phyloP scores from a whole-genome alignment of 2,888 invertebrate species.

The Eumerus sabulonum region DNA sequence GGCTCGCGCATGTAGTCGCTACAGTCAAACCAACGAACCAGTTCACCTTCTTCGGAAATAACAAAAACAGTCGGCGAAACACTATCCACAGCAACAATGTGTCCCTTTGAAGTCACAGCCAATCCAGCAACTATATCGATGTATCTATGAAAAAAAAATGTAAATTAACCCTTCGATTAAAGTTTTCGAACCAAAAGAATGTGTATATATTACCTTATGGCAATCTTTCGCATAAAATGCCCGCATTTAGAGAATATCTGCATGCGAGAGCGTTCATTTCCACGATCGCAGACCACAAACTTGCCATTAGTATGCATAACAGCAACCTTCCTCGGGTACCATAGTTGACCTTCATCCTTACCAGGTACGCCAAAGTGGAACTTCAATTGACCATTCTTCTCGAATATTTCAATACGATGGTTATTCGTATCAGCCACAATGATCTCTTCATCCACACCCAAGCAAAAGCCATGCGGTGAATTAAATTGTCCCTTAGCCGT shows the following conservation, averaged over 20 bases:
- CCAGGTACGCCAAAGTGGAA: slow-evolving; percentile 97
- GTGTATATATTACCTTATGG: slow-evolving; percentile 80
- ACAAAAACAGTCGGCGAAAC: slow-evolving; percentile 98
- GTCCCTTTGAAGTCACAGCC: slow-evolving; percentile 94
- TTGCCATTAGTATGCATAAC: slow-evolving; percentile 92
- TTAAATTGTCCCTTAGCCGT: slow-evolving; percentile 96
- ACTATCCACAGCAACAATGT: slow-evolving; percentile 97
- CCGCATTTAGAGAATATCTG: slow-evolving; percentile 98
- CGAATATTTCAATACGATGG: slow-evolving; percentile 96
- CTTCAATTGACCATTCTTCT: slow-evolving; percentile 94
- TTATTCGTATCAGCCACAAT: slow-evolving; percentile 98
- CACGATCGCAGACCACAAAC: slow-evolving; percentile 98
- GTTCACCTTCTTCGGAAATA: slow-evolving; percentile 93
- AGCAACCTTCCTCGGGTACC: slow-evolving; percentile 98
- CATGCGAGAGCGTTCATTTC: slow-evolving; percentile 97
- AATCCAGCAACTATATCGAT: slow-evolving; percentile 96
- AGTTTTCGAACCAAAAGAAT: too few species aligned
- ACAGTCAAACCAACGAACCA: slow-evolving; percentile 98
- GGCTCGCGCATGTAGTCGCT: slow-evolving; percentile 98
- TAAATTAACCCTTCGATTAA: too few species aligned
- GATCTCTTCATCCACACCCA: slow-evolving; percentile 96
- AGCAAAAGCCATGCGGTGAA: slow-evolving; percentile 97
- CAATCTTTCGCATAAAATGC: slow-evolving; percentile 96
- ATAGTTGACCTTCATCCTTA: slow-evolving; percentile 96
- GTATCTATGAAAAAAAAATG: slow-evolving; percentile 80